Evolutionary conservation across 2,888 invertebrate species (phyloP).

Genomic region (Nemotelus pantherinus): DNA sequence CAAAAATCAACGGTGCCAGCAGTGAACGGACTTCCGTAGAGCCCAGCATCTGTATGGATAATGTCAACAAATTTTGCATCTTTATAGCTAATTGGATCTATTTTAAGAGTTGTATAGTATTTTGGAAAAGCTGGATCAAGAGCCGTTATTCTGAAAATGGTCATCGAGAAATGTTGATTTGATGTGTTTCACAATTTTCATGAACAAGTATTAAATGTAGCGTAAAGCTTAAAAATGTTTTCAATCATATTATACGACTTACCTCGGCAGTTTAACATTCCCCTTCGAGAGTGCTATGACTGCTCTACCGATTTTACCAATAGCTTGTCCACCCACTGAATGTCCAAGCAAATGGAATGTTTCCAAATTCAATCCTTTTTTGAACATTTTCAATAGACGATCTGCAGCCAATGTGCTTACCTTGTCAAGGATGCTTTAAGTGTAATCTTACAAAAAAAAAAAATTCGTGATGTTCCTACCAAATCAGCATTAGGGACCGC

Average conservation of each 20-base stretch:
- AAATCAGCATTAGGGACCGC: conserved; percentile 62
- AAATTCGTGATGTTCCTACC: conserved; percentile 50
- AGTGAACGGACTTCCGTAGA: conserved; percentile 66
- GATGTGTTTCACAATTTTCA: background rate
- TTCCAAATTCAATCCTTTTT: conserved; percentile 49
- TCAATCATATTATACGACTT: background rate
- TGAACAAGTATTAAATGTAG: background rate
- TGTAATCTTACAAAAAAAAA: background rate
- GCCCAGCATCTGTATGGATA: conserved; percentile 72
- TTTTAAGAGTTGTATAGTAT: conserved; percentile 46
- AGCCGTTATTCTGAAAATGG: conserved; percentile 48
- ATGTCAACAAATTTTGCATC: conserved; percentile 70
- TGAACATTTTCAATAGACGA: conserved; percentile 57
- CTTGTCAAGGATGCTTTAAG: conserved; percentile 44
- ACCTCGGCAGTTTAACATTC: conserved; percentile 48
- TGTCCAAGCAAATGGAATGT: conserved; percentile 53
- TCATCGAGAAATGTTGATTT: background rate
- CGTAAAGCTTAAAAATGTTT: background rate
- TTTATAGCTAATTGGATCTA: conserved; percentile 61
- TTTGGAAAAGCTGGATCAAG: conserved; percentile 53
- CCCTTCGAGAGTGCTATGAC: conserved; percentile 48
- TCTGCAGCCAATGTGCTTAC: conserved; percentile 55
- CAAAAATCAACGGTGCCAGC: conserved; percentile 68
- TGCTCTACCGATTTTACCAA: conserved; percentile 50
- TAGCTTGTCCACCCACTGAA: conserved; percentile 53